These are phyloP conservation scores for Cygnus olor DNA, from an alignment of 2,797 vertebrate species.

Conservation along the genomic window DNA sequence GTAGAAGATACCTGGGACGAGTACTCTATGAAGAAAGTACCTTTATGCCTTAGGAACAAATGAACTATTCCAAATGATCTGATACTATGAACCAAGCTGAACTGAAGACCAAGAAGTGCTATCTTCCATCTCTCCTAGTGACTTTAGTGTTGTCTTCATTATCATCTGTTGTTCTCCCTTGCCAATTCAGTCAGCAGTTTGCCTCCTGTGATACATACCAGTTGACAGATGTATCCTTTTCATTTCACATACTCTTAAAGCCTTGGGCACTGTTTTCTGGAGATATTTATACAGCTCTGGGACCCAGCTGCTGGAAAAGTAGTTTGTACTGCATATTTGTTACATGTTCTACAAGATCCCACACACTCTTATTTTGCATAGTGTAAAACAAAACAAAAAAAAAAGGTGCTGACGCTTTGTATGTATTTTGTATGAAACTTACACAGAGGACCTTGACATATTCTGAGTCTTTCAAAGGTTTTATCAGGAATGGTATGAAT, in stretches of 20 bases:
- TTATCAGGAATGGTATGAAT: neutral
- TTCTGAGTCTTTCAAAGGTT: neutral
- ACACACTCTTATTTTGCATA: conserved; percentile 43
- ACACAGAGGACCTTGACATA: neutral
- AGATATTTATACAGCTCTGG: conserved; percentile 53
- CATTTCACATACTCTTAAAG: conserved; percentile 61
- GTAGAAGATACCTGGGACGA: neutral
- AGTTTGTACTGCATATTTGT: conserved; percentile 69
- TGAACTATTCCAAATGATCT: conserved; percentile 30
- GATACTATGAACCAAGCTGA: neutral
- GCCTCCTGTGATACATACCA: conserved; percentile 44
- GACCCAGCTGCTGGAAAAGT: conserved; percentile 53
- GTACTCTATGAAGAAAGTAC: conserved; percentile 1
- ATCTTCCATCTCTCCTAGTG: conserved; percentile 41
- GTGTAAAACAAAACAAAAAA: neutral
- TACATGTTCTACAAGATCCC: conserved; percentile 51
- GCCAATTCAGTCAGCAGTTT: conserved; percentile 44
- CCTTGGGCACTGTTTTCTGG: conserved; percentile 53
- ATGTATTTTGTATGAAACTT: conserved; percentile 34
- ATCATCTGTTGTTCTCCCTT: conserved; percentile 40
- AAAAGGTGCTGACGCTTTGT: neutral
- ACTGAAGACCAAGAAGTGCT: conserved; percentile 40
- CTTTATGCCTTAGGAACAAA: conserved; percentile 18
- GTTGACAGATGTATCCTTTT: conserved; percentile 65
- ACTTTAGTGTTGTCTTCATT: conserved; percentile 56